These are phyloP conservation scores for Rhadinocentrus ornatus DNA, from an alignment of 2,797 vertebrate genomes.

Conservation along the genomic window DNA sequence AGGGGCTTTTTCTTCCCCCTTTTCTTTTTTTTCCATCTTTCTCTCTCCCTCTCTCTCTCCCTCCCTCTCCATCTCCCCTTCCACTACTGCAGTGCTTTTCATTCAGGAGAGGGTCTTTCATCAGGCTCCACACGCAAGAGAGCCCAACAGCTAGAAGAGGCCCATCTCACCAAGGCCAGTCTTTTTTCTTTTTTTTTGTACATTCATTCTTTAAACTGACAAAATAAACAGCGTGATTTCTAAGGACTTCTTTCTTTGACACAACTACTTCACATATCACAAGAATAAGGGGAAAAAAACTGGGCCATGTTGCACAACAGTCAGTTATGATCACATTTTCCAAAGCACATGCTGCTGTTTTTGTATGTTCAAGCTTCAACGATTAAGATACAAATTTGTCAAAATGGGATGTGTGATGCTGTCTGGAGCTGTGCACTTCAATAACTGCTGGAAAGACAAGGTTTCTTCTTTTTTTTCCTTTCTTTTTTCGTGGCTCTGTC, in stretches of 20 bases:
- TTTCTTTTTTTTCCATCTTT: slow-evolving; percentile 20
- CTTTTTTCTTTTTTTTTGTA: slow-evolving; percentile 24
- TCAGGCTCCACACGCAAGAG: slow-evolving; percentile 77
- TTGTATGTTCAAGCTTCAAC: slow-evolving; percentile 32
- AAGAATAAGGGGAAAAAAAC: slow-evolving; percentile 21
- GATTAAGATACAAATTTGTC: slow-evolving; percentile 51
- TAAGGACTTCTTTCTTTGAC: slow-evolving; percentile 21
- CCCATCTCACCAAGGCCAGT: slow-evolving; percentile 55
- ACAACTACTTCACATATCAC: slow-evolving; percentile 51
- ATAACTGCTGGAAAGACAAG: slow-evolving; percentile 3
- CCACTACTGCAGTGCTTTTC: slow-evolving; percentile 79
- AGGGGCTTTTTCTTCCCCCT: slow-evolving; percentile 65
- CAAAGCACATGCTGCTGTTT: slow-evolving; percentile 54
- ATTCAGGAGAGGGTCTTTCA: slow-evolving; percentile 82
- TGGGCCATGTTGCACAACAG: slow-evolving; percentile 57
- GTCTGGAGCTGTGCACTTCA: slow-evolving; percentile 21
- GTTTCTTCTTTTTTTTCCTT: no score
- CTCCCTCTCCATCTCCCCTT: slow-evolving; percentile 54
- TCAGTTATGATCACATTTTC: slow-evolving; percentile 34
- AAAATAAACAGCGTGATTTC: slow-evolving; percentile 33
- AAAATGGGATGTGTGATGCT: slow-evolving; percentile 43
- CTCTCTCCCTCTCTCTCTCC: slow-evolving; percentile 26
- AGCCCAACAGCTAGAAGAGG: slow-evolving; percentile 62
- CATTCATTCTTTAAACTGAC: slow-evolving; percentile 27
- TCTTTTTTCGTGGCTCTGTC: slow-evolving; percentile 15